Evolutionary conservation across 2,113 vertebrate genomes (phyloP).

Genomic region (Pyxicephalus adspersus): DNA sequence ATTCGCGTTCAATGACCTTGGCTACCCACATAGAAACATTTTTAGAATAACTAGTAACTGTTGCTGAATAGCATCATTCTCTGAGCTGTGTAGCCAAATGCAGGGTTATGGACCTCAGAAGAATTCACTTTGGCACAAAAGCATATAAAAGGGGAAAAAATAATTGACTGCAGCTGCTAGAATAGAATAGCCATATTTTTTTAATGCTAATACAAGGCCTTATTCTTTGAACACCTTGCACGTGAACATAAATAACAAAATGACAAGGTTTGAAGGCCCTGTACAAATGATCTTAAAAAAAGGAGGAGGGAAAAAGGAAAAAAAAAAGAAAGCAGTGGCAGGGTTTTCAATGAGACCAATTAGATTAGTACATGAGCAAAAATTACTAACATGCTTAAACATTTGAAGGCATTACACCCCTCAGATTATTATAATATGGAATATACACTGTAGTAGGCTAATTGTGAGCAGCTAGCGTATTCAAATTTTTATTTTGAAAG

Average conservation of each 20-base stretch:
- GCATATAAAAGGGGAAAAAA: background rate
- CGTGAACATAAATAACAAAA: background rate
- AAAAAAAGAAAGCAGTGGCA: no score
- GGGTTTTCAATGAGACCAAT: no score
- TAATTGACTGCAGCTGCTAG: slow-evolving; percentile 38
- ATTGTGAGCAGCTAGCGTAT: no score
- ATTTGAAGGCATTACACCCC: no score
- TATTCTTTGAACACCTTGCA: background rate
- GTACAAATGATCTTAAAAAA: background rate
- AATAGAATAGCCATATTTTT: slow-evolving; percentile 29
- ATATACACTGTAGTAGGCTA: no score
- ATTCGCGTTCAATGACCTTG: background rate
- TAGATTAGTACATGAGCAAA: no score
- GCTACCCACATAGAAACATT: slow-evolving; percentile 41
- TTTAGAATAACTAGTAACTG: slow-evolving; percentile 49
- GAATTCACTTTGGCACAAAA: slow-evolving; percentile 49
- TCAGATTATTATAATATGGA: no score
- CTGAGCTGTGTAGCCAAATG: slow-evolving; percentile 19
- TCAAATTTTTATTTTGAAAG: no score
- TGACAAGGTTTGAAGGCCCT: background rate
- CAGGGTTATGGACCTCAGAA: slow-evolving; percentile 53
- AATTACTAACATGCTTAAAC: no score
- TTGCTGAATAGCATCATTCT: slow-evolving; percentile 16
- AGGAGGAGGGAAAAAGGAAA: background rate
- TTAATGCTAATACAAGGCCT: background rate